Evolutionary conservation across 2,797 vertebrate species (phyloP), one percentile per base, ranked within the genome.

Genomic region (Premnoplex brunnescens): DNA sequence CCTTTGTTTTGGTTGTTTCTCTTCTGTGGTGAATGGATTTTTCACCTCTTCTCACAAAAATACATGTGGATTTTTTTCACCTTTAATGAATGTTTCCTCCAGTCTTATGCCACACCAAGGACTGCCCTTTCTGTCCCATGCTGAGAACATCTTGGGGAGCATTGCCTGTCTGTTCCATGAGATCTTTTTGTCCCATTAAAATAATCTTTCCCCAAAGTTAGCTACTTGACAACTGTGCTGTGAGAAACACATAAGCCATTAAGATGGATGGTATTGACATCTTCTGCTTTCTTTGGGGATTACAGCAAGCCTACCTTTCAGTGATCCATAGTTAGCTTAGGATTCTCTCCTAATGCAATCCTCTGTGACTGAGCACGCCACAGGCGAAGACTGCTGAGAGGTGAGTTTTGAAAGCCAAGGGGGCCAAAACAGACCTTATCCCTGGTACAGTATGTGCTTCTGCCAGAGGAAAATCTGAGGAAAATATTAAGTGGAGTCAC

Each of bases 241-340:
- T 0, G 6, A 82, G 76, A 72, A 91, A n/a, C 66, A 68, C 56
- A 60, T 2, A 30, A 72, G 62, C 72, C 78, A 80, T 89, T 89
- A 78, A 44, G 92, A 81, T 18, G 82, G 92, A 92, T 81, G 46
- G 54, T 91, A 95, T 94, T 89, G 93, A 94, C 73, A 59, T 69
- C 75, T 86, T 78, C 92, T 78, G 30, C 62, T 78, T 88, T 68
- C 93, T 88, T 32, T 37, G 51, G 93, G 91, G 89, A 69, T 44
- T 91, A 41, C 68, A 85, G 46, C 86, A 78, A 72, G 30, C 11
- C 26, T 30, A 3, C 64, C n/a, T 85, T 85, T 66, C 82, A 63
- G 0, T 51, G 75, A 78, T 95, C 68, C 79, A 39, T 34, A 28
- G 77, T 60, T 66, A 77, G 64, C 58, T 75, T n/a, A 1, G 4